A percentile compares a stretch with the other conserved stretches of the same genome.
Conservation (phyloP, 2,797 vertebrate genomes). For the Gobio occitaniae region DNA sequence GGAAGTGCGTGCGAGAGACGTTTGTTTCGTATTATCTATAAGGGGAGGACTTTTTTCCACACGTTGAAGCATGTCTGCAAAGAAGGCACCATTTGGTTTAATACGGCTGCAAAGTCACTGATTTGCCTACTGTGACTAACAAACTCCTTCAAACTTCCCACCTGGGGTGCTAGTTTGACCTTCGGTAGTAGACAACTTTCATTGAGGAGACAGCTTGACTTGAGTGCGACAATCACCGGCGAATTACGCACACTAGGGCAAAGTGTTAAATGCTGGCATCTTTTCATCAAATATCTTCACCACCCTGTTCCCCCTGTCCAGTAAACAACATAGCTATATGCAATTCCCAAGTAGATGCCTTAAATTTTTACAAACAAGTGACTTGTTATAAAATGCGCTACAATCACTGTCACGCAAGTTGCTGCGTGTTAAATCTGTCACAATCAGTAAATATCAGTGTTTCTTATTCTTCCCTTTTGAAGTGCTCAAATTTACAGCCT, state of each 20-base stretch:
- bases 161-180: conserved; percentile 87
- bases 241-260: conserved; percentile 6
- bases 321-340: conserved; percentile 66
- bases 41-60: conserved; percentile 76
- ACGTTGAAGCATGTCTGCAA: conserved; percentile 87
- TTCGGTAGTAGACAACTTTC: conserved; percentile 77
- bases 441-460: conserved; percentile 72
- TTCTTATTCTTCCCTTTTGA: conserved; percentile 62
- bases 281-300: not conserved
- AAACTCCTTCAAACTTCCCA: conserved; percentile 82
- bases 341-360: conserved; percentile 84
- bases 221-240: conserved; percentile 83
- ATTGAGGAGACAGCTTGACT: conserved; percentile 91
- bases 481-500: conserved; percentile 46
- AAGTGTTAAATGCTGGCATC: conserved; percentile 18
- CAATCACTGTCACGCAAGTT: conserved; percentile 79
- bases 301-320: not conserved
- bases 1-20: conserved; percentile 83
- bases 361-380: conserved; percentile 78
- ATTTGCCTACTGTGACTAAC: conserved; percentile 92
- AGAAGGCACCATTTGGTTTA: conserved; percentile 86
- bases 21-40: conserved; percentile 82
- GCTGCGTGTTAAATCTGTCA: conserved; percentile 74
- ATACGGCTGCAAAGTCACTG: conserved; percentile 94
- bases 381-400: conserved; percentile 79